Percentiles rank a stretch among this genome's conserved stretches.
phyloP scores from a whole-genome alignment of 2,797 vertebrate genomes.

The Sebastes alutus region DNA sequence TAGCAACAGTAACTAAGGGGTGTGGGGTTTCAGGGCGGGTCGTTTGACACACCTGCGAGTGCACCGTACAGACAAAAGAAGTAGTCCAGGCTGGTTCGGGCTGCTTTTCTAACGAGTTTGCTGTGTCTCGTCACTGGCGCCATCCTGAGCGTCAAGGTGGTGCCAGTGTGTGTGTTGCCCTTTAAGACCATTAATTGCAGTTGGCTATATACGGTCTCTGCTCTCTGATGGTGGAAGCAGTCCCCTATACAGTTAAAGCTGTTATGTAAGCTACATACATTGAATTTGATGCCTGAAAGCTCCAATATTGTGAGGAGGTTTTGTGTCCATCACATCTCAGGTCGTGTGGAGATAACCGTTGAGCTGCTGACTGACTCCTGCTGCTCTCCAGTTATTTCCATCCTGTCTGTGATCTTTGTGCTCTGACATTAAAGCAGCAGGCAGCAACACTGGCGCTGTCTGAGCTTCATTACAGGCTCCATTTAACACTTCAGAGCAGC shows the following conservation, averaged over 20 bases:
- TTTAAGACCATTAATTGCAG: not conserved
- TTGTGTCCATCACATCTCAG: not conserved
- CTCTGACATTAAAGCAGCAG: slow-evolving; percentile 69
- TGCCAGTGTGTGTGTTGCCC: not conserved
- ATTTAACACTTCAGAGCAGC: slow-evolving; percentile 41
- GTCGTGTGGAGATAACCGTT: not conserved
- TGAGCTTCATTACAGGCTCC: slow-evolving; percentile 53
- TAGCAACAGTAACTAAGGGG: not conserved
- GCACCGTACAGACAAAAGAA: not conserved
- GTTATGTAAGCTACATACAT: not conserved
- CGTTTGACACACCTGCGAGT: not conserved
- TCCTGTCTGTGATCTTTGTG: slow-evolving; percentile 52
- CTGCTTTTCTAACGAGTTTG: not conserved
- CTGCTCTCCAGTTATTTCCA: slow-evolving; percentile 58
- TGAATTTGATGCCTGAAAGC: not conserved
- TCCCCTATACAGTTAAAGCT: not conserved
- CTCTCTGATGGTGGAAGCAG: not conserved
- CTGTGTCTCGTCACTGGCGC: not conserved
- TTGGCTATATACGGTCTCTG: not conserved
- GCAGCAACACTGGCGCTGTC: slow-evolving; percentile 27
- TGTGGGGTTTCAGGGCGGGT: not conserved
- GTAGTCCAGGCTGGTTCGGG: not conserved
- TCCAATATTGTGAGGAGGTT: not conserved
- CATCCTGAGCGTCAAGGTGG: too few species aligned
- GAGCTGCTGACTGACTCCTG: slow-evolving; percentile 33